These are phyloP conservation scores for Lytechinus variegatus DNA, from an alignment of 35 echinoderm and acorn worm species.

Conservation along the genomic window DNA sequence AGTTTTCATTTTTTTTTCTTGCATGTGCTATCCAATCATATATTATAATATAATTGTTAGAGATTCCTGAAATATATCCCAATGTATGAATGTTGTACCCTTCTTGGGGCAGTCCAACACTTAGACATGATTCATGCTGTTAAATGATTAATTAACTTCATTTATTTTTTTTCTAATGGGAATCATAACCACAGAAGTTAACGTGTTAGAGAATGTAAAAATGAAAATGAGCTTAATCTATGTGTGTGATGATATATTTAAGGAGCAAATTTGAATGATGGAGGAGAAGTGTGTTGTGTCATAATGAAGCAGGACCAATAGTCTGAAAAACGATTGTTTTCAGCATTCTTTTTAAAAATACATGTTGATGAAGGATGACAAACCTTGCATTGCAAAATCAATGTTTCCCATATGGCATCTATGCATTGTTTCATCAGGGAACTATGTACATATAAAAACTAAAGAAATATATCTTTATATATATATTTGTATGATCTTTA, in stretches of 20 bases:
- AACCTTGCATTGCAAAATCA: conserved; percentile 3
- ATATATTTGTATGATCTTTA: conserved; percentile 7
- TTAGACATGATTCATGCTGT: too few relatives aligned
- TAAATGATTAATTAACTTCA: too few relatives aligned
- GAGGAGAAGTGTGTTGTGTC: neutral
- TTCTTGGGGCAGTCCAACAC: neutral
- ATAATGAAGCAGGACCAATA: neutral
- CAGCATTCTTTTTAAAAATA: neutral
- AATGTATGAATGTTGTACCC: neutral
- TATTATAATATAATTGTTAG: neutral
- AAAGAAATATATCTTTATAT: neutral
- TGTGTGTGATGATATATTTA: neutral
- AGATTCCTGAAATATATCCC: neutral
- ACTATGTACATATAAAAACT: neutral
- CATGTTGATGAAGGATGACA: neutral
- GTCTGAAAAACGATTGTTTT: conserved; percentile 20
- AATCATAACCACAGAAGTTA: neutral
- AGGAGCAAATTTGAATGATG: neutral
- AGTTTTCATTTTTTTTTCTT: neutral
- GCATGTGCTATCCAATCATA: neutral
- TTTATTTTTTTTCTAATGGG: too few relatives aligned
- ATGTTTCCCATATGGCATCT: conserved; percentile 11
- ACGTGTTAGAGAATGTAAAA: neutral
- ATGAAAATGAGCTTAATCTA: neutral
- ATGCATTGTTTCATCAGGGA: neutral